phyloP scores from a whole-genome alignment of 2,888 invertebrate species.

The Uropetala carovei region DNA sequence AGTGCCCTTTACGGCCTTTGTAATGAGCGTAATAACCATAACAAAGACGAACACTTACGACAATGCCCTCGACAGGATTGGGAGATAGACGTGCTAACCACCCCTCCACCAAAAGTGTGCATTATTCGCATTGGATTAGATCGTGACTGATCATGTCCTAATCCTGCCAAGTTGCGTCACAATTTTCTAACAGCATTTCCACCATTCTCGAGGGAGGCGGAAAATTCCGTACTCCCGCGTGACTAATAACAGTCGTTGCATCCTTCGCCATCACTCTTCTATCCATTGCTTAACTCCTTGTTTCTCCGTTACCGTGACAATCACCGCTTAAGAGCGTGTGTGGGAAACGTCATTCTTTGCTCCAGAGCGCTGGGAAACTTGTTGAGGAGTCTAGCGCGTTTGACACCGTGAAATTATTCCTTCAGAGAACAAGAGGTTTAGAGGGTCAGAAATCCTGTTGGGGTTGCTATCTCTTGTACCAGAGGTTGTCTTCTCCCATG shows the following conservation, averaged over 20 bases:
- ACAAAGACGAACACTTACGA: no score
- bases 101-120: no score
- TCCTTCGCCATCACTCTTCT: background rate
- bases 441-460: background rate
- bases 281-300: background rate
- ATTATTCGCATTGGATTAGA: no score
- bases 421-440: conserved; percentile 15
- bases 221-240: conserved; percentile 36
- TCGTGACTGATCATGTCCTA: no score
- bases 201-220: conserved; percentile 7
- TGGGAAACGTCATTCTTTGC: background rate
- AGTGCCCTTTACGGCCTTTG: no score
- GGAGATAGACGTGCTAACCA: no score
- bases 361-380: background rate
- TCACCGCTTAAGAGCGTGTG: background rate
- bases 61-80: no score
- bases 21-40: no score
- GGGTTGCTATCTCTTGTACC: background rate
- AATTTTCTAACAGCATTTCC: background rate
- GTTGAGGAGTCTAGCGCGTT: background rate
- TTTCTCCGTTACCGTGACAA: conserved; percentile 23
- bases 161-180: background rate
- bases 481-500: background rate
- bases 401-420: conserved; percentile 30
- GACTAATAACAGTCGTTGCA: conserved; percentile 34